phyloP scores from a whole-genome alignment of 2,113 vertebrate species.

The Xiphias gladius region DNA sequence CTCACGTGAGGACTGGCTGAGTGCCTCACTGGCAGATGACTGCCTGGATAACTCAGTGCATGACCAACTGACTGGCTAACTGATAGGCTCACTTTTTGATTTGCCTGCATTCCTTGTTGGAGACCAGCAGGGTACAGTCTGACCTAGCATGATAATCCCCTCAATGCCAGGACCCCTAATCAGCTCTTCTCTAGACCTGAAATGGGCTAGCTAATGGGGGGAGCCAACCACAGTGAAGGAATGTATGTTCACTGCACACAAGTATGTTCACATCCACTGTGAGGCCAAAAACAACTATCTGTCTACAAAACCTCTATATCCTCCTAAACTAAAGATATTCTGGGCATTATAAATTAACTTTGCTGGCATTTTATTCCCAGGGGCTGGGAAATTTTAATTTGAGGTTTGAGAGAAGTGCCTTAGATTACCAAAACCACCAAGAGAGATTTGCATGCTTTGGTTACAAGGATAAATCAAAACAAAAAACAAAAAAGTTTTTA shows the following conservation, averaged over 20 bases:
- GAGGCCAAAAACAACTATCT: constrained; percentile 14
- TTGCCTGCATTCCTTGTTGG: constrained; percentile 67
- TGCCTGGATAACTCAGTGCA: constrained; percentile 55
- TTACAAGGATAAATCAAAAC: constrained; percentile 20
- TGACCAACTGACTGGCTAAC: constrained; percentile 38
- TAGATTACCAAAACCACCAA: background rate
- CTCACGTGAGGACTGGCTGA: constrained; percentile 43
- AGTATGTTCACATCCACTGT: background rate
- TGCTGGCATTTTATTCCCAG: background rate
- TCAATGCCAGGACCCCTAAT: constrained; percentile 70
- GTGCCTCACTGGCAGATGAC: constrained; percentile 43
- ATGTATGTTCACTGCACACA: constrained; percentile 38
- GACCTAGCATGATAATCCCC: constrained; percentile 70
- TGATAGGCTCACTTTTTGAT: constrained; percentile 44
- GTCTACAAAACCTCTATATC: constrained; percentile 12
- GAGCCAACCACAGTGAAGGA: constrained; percentile 27
- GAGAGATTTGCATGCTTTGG: constrained; percentile 18
- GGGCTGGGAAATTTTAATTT: background rate
- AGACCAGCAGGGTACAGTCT: constrained; percentile 68
- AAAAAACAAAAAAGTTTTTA: constrained; percentile 7
- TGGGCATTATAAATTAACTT: background rate
- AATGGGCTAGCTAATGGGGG: constrained; percentile 37
- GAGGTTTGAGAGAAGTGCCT: constrained; percentile 7
- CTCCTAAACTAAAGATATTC: background rate
- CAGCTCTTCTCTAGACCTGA: constrained; percentile 57